Percentiles rank a stretch among this genome's conserved stretches.
These are phyloP conservation scores for Erannis defoliaria DNA, from an alignment of 2,888 invertebrate genomes.

Conservation along the genomic window DNA sequence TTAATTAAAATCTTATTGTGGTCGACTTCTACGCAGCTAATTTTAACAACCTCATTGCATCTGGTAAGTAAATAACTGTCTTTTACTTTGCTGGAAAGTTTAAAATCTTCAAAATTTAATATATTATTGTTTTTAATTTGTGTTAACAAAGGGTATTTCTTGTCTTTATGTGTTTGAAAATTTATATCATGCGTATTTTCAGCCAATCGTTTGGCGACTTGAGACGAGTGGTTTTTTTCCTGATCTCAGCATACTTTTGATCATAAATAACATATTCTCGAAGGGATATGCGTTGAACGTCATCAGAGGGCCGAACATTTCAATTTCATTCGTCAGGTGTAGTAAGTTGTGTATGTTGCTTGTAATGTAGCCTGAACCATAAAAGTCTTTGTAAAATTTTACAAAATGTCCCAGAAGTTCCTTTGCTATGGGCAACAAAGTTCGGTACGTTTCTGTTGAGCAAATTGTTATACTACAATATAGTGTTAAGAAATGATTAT, in stretches of 20 bases:
- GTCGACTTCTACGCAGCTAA: neutral
- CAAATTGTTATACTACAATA: conserved; percentile 5
- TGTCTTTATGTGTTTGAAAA: neutral
- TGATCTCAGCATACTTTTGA: neutral
- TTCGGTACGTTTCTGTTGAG: neutral
- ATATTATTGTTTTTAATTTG: neutral
- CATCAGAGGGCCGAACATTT: neutral
- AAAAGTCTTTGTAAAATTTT: neutral
- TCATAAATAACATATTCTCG: neutral
- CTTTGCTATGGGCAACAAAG: neutral
- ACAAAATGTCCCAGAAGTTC: neutral
- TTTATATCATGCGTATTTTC: neutral
- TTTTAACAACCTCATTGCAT: neutral
- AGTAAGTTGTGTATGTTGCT: conserved; percentile 1
- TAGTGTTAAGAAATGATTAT: neutral
- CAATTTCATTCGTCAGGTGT: neutral
- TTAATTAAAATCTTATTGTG: neutral
- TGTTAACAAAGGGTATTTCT: neutral
- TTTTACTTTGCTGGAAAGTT: neutral
- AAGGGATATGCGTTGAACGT: conserved; percentile 5
- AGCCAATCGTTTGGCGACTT: neutral
- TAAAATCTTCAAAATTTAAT: neutral
- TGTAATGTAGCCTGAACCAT: neutral
- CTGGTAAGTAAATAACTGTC: conserved; percentile 1
- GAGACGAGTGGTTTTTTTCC: conserved; percentile 2